phyloP scores from a whole-genome alignment of 2,797 vertebrate species.

The Pagetopsis macropterus region DNA sequence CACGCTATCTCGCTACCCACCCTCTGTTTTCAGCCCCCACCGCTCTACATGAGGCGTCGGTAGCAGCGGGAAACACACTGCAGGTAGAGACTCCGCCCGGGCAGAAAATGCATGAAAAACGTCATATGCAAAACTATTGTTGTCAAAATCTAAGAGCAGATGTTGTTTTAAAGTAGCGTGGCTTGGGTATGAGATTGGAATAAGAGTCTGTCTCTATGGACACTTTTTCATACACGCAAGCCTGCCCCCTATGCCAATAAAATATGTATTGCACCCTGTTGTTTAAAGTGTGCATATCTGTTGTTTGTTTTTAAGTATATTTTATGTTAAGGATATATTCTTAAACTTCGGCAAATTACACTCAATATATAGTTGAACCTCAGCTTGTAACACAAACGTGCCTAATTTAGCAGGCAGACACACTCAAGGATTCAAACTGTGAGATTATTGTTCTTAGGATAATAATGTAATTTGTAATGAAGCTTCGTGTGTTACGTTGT shows the following conservation, averaged over 20 bases:
- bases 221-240: constrained; percentile 47
- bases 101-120: constrained; percentile 56
- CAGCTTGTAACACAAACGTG: not conserved
- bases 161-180: constrained; percentile 83
- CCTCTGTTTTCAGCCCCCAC: constrained; percentile 35
- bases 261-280: constrained; percentile 49
- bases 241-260: constrained; percentile 54
- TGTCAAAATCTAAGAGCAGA: constrained; percentile 78
- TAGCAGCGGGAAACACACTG: constrained; percentile 32
- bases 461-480: not conserved
- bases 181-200: constrained; percentile 83
- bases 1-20: not conserved
- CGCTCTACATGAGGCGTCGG: constrained; percentile 27
- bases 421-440: not conserved
- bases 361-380: not conserved
- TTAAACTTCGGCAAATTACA: not conserved
- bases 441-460: too few species aligned
- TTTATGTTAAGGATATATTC: not conserved
- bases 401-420: not conserved
- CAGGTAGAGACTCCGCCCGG: constrained; percentile 60
- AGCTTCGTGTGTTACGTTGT: not conserved
- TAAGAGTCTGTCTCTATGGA: constrained; percentile 38
- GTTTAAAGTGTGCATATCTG: not conserved
- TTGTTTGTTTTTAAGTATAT: not conserved
- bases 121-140: constrained; percentile 79